Base-by-base conservation (phyloP, 2,888 invertebrate genomes). In the Periphyllus acericola region DNA sequence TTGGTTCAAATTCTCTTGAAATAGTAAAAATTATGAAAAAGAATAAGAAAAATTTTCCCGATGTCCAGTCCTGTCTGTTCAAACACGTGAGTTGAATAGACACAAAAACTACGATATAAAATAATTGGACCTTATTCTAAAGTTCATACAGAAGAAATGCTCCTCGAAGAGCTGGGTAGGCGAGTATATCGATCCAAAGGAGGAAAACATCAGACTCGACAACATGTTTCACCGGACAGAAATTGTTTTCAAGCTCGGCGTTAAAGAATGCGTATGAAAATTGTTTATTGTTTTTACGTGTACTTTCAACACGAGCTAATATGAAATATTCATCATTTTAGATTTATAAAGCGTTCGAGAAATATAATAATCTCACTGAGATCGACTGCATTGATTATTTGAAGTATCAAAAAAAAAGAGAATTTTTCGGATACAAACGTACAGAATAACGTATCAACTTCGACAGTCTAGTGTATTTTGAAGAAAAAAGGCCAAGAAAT, bases 51-150 rank as follows among this genome's bases (percentile, higher is more conserved):
- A 52, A 8, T 9, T 78, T 32, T 55, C 78, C 78, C 8, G 21
- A 78, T n/a, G 9, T 78, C 21, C 19, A 78, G 52, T 78, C 78
- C 8, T 32, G 78, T 32, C 78, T 78, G 29, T 78, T 55, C 52
- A 52, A 78, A 55, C 8, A 21, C 21, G 78, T 78, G 11, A 52
- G 78, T 52, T 32, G 9, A 11, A 11, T 25, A 11, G 3, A 68
- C n/a, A n/a, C 68, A 46, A 68, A n/a, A n/a, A 11, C 3, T 5
- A 3, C 1, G 4, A 11, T 46, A 46, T 46, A 17, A 46, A 40
- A 75, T 25, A 75, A 36, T n/a, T 4, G 1, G 0, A 25, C n/a
- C 25, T 32, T 11, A 29, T 8, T 78, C 29, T 32, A n/a, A 76
- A 78, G 78, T 55, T 3, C 32, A 32, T 9, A 6, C 55, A 78